Base-by-base conservation (phyloP, 64 coral and sea anemone species). In the Pocillopora damicornis region DNA sequence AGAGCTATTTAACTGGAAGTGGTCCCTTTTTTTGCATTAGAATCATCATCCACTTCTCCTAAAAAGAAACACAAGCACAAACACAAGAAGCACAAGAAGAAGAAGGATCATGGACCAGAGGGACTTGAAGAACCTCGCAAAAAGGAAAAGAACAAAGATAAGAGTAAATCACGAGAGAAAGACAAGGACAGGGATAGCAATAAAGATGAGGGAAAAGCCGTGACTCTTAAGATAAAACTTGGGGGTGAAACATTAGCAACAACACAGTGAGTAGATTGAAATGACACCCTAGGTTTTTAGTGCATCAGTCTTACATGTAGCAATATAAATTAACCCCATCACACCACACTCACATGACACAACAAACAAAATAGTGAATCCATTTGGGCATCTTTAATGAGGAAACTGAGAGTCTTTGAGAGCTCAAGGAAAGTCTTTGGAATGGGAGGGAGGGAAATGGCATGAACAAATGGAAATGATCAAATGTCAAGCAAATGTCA, bases 21-120 rank as follows among this genome's bases (percentile, higher is more conserved):
- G 16, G 2, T n/a, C 0, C 15, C 61, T 79, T 60, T 5, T 79
- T 16, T 73, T 66, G 69, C 72, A 5, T 8, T 13, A 85, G 81
- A 85, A 35, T 85, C 81, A 5, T 85, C 81, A 56, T 85, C 81
- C 11, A 85, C 94, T 63, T 99, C 97, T 13, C 97, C 97, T 13
- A 99, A 91, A 64, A 99, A 99, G 88, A 98, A 98, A 34, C 96
- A 98, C 88, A 99, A 99, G 61, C 93, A 90, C 73, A 99, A 99
- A 59, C 97, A 99, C 67, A 99, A 99, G 63, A 95, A 99, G 74
- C 93, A 99, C 79, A 99, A 99, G 88, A 95, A 92, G 79, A 99
- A 86, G 86, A 95, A 88, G 64, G 93, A 95, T 45, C 78, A 87
- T 76, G 79, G 82, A 59, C 87, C 87, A 15, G 86, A 93, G 79